Evolutionary conservation across 1,140 invertebrate genomes (phyloP), one percentile per base, ranked within the genome.

Genomic region (Pogonomyrmex barbatus): DNA sequence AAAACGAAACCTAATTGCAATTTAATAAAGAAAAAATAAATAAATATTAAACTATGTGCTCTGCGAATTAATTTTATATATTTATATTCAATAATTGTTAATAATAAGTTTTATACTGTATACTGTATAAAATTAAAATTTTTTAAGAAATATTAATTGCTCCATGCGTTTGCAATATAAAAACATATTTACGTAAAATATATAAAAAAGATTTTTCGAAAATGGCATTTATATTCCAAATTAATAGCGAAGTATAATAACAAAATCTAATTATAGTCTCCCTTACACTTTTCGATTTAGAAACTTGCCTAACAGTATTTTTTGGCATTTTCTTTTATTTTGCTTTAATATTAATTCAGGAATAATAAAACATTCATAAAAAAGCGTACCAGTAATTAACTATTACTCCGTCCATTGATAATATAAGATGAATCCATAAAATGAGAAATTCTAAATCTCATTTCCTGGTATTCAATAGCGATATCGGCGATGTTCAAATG

Each of bases 371-470:
- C 0, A 39, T 52, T 30, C 33, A 24, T 77, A 77, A 47, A 30
- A 0, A 33, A n/a, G 10, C 47, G 4, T 79, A 68, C 62, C 77
- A 24, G 47, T 54, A 79, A 54, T 68, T 54, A 42, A 54, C 54
- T 45, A 24, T 24, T 24, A 54, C 54, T 68, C 77, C 4, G 4
- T 42, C 17, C 24, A 14, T 6, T 62, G 39, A 67, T 39, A 36
- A 63, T 2, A 24, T 24, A 24, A 63, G 10, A 4, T 39, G 8
- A 65, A 65, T 67, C n/a, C 76, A 5, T 33, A 52, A 4, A 52
- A 24, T n/a, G 45, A 17, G 33, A 42, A 24, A 12, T 78, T 79
- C 47, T 54, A 33, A 65, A 85, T 78, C 33, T 86, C 24, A 10
- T 0, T 42, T 36, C 33, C 39, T 12, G 12, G 81, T 70, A 39